Evolutionary conservation across 2,888 invertebrate genomes (phyloP).

Genomic region (Ophion ellenae): DNA sequence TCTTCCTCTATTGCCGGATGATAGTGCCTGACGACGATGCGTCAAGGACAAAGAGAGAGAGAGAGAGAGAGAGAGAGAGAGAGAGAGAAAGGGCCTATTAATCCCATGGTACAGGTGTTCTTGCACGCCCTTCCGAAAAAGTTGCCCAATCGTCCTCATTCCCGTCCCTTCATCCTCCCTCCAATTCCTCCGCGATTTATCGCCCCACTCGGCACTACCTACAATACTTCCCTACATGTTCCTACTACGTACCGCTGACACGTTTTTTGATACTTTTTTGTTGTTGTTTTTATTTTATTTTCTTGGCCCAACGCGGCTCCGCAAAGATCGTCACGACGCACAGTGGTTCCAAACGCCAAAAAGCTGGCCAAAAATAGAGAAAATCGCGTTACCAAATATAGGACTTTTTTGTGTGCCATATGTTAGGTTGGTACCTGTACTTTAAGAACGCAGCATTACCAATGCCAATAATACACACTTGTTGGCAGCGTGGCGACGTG

Average conservation of each 20-base stretch:
- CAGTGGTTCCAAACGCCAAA: too few relatives aligned
- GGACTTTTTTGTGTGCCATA: too few relatives aligned
- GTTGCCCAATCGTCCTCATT: conserved; percentile 46
- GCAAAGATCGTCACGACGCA: background rate
- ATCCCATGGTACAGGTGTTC: conserved; percentile 63
- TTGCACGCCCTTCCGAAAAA: conserved; percentile 54
- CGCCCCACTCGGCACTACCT: background rate
- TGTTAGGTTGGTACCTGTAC: too few relatives aligned
- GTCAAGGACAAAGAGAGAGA: conserved; percentile 58
- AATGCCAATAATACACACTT: too few relatives aligned
- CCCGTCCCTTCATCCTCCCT: conserved; percentile 32
- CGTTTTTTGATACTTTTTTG: background rate
- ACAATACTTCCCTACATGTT: conserved; percentile 7
- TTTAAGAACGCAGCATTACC: too few relatives aligned
- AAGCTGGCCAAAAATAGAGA: too few relatives aligned
- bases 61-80: conserved; percentile 18
- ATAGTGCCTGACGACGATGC: conserved; percentile 49
- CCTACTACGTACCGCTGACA: background rate
- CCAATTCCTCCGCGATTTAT: conserved; percentile 62
- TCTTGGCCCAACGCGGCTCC: too few relatives aligned
- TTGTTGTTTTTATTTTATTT: too few relatives aligned
- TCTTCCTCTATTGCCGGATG: conserved; percentile 43
- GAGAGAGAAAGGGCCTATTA: conserved; percentile 61
- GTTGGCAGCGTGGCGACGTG: too few relatives aligned
- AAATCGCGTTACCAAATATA: too few relatives aligned